A percentile compares a stretch with the other conserved stretches of the same genome.
These are phyloP conservation scores for Menidia menidia DNA, from an alignment of 2,797 vertebrate genomes.

Conservation along the genomic window DNA sequence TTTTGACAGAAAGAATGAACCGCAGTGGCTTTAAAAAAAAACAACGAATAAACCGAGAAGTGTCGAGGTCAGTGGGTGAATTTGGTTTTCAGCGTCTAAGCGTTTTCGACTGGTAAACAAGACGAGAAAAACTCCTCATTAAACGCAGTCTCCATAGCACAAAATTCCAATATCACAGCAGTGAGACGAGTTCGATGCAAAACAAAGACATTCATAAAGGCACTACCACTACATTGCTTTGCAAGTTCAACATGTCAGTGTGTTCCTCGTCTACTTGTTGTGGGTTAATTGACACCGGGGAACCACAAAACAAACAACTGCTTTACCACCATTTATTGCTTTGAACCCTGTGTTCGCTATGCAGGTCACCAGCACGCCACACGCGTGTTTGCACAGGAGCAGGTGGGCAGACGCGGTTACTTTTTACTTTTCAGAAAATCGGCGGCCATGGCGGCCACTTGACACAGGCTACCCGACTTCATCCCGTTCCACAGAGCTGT, in stretches of 20 bases:
- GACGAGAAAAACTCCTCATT: too few species aligned
- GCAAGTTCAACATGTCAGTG: conserved; percentile 47
- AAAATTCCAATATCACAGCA: neutral
- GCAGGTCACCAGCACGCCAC: conserved; percentile 22
- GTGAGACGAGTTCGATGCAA: conserved; percentile 5
- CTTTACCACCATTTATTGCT: conserved; percentile 38
- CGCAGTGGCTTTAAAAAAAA: too few species aligned
- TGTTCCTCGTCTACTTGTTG: conserved; percentile 47
- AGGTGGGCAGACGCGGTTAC: conserved; percentile 43
- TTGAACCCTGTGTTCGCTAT: neutral
- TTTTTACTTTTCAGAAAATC: conserved; percentile 10
- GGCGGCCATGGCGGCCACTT: conserved; percentile 10
- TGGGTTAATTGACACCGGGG: conserved; percentile 64
- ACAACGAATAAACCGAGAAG: too few species aligned
- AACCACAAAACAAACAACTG: conserved; percentile 53
- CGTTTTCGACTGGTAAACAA: too few species aligned
- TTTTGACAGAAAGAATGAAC: too few species aligned
- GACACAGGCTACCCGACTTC: conserved; percentile 40
- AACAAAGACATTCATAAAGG: neutral
- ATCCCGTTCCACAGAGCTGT: conserved; percentile 45
- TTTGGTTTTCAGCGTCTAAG: too few species aligned
- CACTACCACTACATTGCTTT: conserved; percentile 27
- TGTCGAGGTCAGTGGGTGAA: too few species aligned
- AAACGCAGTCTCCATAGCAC: neutral
- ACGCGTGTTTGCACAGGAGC: conserved; percentile 61